These are phyloP conservation scores for Desmophyllum pertusum DNA, from an alignment of 92 coral and sea anemone genomes.

Conservation along the genomic window DNA sequence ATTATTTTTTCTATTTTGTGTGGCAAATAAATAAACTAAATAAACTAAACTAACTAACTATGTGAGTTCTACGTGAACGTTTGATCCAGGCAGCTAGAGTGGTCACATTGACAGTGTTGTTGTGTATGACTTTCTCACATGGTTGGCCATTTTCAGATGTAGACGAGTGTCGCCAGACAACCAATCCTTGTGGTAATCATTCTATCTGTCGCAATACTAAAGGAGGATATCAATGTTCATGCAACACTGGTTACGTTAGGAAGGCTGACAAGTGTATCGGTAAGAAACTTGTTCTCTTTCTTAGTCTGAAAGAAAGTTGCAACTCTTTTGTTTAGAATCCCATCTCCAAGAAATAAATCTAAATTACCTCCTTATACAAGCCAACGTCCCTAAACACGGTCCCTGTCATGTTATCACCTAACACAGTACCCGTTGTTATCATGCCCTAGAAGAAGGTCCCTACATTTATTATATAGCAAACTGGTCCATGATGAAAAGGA, in stretches of 20 bases:
- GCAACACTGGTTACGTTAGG: neutral
- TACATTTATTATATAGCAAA: too few species aligned
- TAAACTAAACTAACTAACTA: too few species aligned
- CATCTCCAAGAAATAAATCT: neutral
- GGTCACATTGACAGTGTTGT: too few species aligned
- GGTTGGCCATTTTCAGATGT: slow-evolving; percentile 24
- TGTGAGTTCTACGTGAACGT: too few species aligned
- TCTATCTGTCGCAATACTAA: slow-evolving; percentile 1
- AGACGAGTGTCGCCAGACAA: neutral
- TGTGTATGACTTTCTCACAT: neutral
- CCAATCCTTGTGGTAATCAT: neutral
- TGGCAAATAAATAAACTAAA: too few species aligned
- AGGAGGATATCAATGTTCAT: neutral
- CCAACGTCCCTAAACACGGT: neutral
- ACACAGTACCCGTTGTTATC: too few species aligned
- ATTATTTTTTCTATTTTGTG: too few species aligned
- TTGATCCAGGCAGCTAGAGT: too few species aligned
- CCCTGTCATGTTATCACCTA: neutral
- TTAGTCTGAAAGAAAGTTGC: neutral
- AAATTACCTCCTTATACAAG: too few species aligned
- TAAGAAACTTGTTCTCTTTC: neutral
- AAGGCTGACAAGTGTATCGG: neutral
- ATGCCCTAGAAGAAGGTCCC: too few species aligned
- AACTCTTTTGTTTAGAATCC: neutral
- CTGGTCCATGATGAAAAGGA: too few species aligned